Base-by-base conservation (phyloP, 2,113 vertebrate genomes). In the Pitta sordida region DNA sequence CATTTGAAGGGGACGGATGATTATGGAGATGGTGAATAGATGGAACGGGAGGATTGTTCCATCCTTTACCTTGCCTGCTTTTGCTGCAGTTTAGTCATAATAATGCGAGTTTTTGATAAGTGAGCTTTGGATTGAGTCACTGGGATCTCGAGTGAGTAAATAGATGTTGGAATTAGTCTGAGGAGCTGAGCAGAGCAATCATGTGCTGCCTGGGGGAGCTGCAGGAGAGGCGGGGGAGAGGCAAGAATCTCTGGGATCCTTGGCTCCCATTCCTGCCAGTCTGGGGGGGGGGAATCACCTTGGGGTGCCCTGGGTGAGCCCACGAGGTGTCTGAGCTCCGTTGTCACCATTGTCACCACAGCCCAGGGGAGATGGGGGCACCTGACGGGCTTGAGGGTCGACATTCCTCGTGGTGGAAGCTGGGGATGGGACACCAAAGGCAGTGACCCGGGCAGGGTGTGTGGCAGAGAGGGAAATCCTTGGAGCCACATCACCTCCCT, bases 61-160 rank as follows among this genome's bases (percentile, higher is more conserved):
- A 41, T 7, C 88, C 88, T 91, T 87, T 87, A 93, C 84, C 74
- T 94, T 91, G 84, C 91, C 56, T 56, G 90, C 75, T 96, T 93
- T 91, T 94, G 84, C 87, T 94, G 96, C 90, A 75, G 85, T 91
- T 96, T 94, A 96, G 94, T 95, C 95, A 96, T 93, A 83, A 55
- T 94, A 87, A 94, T 49, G 90, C 77, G 91, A 77, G 80, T 21
- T 95, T 94, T 86, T 95, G 91, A 93, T 94, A 91, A 91, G 93
- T 83, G 93, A 95, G 87, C 79, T 94, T 83, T 6, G 14, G 76
- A 59, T 90, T 94, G 95, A 96, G 94, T 95, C 94, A 95, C 64
- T 80, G 90, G 59, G 59, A 76, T 87, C 91, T 91, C 4, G 4
- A 95, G 86, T 49, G 79, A 85, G 93, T 88, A 93, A 94, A 94